Conservation (phyloP, 2,888 invertebrate species). For the Piscicola geometra region DNA sequence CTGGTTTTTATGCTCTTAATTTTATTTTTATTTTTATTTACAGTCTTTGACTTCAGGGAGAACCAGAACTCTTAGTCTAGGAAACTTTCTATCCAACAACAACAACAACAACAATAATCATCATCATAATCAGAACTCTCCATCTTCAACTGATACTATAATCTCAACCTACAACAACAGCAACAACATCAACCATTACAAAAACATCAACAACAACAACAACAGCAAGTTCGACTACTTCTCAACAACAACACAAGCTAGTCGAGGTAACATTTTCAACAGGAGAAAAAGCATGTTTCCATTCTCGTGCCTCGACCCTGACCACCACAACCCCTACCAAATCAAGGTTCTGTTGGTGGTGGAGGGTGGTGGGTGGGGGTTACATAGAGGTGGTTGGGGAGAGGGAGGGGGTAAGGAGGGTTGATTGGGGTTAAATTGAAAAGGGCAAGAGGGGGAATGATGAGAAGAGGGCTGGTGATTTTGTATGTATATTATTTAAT, state of each 20-base stretch:
- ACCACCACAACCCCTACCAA: constrained; percentile 96
- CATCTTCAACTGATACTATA: not conserved
- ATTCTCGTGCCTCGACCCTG: constrained; percentile 69
- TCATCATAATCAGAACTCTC: too few relatives aligned
- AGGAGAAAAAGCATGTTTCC: constrained; percentile 91
- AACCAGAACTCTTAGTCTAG: not conserved
- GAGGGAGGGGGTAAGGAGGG: constrained; percentile 20
- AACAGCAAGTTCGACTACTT: constrained; percentile 41
- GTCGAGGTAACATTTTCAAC: constrained; percentile 69
- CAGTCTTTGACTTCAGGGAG: not conserved
- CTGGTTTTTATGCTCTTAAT: too few relatives aligned
- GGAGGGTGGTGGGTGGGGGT: constrained; percentile 20
- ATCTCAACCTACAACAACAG: constrained; percentile 50
- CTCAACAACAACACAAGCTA: constrained; percentile 43
- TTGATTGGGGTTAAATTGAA: not conserved
- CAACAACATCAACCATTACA: constrained; percentile 49
- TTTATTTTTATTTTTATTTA: not conserved
- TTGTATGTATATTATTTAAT: too few relatives aligned
- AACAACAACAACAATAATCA: not conserved
- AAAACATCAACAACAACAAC: constrained; percentile 55
- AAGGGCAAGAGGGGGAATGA: not conserved
- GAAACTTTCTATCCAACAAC: not conserved
- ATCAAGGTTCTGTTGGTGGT: constrained; percentile 69
- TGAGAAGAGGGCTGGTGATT: not conserved
- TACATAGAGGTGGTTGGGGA: constrained; percentile 14